These are phyloP conservation scores for Andrena bicolor DNA, from an alignment of 2,888 invertebrate genomes.

Conservation along the genomic window DNA sequence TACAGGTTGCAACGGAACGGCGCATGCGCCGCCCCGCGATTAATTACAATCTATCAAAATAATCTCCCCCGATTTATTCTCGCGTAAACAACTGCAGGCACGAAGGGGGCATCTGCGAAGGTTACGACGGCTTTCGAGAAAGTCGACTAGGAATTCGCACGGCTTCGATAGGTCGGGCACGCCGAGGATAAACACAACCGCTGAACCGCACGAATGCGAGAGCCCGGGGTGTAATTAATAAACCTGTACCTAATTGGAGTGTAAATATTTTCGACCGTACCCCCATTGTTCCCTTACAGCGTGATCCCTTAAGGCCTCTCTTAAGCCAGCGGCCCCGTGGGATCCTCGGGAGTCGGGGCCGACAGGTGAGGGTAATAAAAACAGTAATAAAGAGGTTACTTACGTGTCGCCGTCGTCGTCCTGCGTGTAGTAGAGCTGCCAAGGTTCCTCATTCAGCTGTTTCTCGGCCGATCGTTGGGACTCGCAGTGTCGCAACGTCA, in stretches of 20 bases:
- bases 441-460: conserved; percentile 82
- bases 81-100: neutral
- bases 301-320: too few species aligned
- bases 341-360: too few species aligned
- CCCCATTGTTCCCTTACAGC: too few species aligned
- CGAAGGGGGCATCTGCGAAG: neutral
- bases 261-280: too few species aligned
- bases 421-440: conserved; percentile 90
- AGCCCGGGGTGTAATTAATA: too few species aligned
- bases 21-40: conserved; percentile 12
- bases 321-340: too few species aligned
- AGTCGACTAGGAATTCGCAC: neutral
- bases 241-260: too few species aligned
- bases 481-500: conserved; percentile 5
- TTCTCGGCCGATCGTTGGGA: neutral
- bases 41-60: conserved; percentile 28
- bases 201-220: too few species aligned
- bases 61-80: conserved; percentile 8
- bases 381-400: conserved; percentile 85
- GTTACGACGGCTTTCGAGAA: neutral
- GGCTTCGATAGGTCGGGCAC: neutral
- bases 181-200: too few species aligned
- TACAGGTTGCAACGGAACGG: conserved; percentile 32
- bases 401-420: conserved; percentile 96
- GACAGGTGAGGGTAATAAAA: conserved; percentile 7